phyloP scores from a whole-genome alignment of 2,113 vertebrate genomes.

The Cavia aperea region DNA sequence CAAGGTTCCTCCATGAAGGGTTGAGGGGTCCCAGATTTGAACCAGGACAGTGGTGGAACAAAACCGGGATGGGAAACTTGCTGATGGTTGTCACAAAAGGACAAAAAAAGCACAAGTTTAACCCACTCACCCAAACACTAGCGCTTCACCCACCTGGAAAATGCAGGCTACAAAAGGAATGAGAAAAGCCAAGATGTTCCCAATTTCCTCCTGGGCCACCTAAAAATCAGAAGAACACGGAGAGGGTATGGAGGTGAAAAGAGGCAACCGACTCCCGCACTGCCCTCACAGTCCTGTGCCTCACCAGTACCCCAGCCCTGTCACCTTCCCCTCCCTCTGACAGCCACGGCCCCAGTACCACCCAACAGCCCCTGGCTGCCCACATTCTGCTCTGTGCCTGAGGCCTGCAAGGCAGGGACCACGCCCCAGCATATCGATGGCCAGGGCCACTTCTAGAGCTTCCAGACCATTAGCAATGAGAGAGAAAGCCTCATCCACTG shows the following conservation, averaged over 20 bases:
- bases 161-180: constrained; percentile 88
- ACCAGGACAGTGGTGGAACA: neutral
- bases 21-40: neutral
- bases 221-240: constrained; percentile 64
- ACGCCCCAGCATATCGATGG: neutral
- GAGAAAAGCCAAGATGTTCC: constrained; percentile 90
- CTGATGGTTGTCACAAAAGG: neutral
- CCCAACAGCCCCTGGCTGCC: neutral
- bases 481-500: neutral
- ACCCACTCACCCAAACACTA: neutral
- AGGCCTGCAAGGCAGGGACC: neutral
- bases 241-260: neutral
- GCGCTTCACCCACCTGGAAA: constrained; percentile 81
- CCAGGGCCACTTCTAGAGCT: neutral
- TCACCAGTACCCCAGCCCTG: neutral
- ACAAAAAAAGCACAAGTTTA: neutral
- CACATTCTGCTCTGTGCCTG: neutral
- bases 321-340: neutral
- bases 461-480: neutral
- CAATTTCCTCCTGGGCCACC: constrained; percentile 88
- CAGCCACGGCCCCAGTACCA: neutral
- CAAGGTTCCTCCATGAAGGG: neutral
- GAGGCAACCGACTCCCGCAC: neutral
- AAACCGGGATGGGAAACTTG: neutral
- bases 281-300: neutral